Evolutionary conservation across 2,113 vertebrate genomes (phyloP), one percentile per base, ranked within the genome.

Genomic region (Notiomystis cincta): DNA sequence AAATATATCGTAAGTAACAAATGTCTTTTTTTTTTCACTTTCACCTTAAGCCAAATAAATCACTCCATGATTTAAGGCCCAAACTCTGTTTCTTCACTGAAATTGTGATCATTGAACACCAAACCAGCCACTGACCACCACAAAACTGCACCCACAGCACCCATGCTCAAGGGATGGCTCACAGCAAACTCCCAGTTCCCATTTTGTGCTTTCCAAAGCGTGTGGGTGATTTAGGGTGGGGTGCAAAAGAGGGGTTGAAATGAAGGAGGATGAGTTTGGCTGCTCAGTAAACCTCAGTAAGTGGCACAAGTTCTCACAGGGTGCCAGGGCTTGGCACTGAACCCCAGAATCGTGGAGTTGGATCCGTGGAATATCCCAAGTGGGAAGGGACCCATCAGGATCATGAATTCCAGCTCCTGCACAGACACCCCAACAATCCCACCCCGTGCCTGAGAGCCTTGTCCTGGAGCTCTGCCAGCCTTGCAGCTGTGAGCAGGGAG

Each of bases 61-160:
- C 19, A 27, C 4, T 33, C 5, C 22, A 40, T 35, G 11, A 79
- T 76, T 82, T 54, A 72, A 76, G 75, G 44, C 30, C 90, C 66
- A 66, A 27, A 60, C 7, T n/a, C 10, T 20, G 1, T 62, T 45
- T 31, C 40, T 45, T 62, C 33, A 35, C 28, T 21, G 38, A 53
- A 33, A 9, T 13, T 13, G 12, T 2, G 9, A 71, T 23, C 38
- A 19, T 7, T 1, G 0, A 69, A 38, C 28, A 50, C 33, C n/a
- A 60, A 48, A 15, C 2, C 73, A 69, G 38, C 10, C 81, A 62
- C 23, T 1, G 4, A 25, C 21, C 37, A 13, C 42, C 15, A 20
- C 3, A 4, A 87, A 85, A 64, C 23, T 18, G 14, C 10, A 16
- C 2, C 47, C 9, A 20, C 13, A 20, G 27, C 8, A 28, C 11